Evolutionary conservation across 2,113 vertebrate species (phyloP).

Genomic region (Pteruthius melanotis): DNA sequence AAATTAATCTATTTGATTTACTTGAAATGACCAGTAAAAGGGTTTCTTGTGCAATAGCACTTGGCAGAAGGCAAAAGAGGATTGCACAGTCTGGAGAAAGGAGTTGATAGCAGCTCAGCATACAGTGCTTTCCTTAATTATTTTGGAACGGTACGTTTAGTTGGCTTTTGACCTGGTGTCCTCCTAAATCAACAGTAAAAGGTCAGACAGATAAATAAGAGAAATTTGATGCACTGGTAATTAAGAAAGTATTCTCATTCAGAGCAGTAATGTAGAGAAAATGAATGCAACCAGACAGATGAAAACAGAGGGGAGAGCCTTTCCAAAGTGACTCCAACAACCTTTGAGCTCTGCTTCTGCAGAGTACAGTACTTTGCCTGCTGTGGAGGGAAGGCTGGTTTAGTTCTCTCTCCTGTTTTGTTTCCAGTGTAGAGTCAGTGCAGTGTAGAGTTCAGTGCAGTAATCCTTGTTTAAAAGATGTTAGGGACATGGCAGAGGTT

Average conservation of each 20-base stretch:
- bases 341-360: neutral
- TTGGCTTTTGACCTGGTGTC: neutral
- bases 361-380: neutral
- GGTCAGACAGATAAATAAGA: neutral
- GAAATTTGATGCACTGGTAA: slow-evolving; percentile 1
- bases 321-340: neutral
- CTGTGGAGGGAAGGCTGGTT: neutral
- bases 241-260: neutral
- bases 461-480: neutral
- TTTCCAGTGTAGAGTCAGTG: neutral
- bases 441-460: neutral
- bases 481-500: neutral
- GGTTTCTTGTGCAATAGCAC: neutral
- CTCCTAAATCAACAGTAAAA: slow-evolving; percentile 12
- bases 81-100: neutral
- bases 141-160: neutral
- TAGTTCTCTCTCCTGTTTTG: neutral
- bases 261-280: neutral
- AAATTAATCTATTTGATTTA: neutral
- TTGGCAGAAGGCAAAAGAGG: neutral
- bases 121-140: neutral
- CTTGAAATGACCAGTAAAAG: neutral
- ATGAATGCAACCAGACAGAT: neutral
- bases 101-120: neutral
- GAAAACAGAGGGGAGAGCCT: neutral